phyloP scores from a whole-genome alignment of 2,888 invertebrate genomes.

The Drosophila incognita region DNA sequence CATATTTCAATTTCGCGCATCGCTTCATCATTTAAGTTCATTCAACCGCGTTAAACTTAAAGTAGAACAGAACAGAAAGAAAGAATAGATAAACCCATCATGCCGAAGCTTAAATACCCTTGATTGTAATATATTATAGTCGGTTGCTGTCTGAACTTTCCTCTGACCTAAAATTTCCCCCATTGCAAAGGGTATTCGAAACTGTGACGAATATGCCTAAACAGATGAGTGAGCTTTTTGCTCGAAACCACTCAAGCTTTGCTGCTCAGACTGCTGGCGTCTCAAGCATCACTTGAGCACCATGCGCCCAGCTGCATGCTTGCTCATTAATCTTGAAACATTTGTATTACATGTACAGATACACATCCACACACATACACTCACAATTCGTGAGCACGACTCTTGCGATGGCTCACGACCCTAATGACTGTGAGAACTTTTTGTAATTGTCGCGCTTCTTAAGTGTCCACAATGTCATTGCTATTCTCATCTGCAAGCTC shows the following conservation, averaged over 20 bases:
- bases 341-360: not conserved
- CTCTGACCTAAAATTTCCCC: not conserved
- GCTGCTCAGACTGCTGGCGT: slow-evolving; percentile 50
- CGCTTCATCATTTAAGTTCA: slow-evolving; percentile 41
- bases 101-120: not conserved
- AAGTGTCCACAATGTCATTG: slow-evolving; percentile 52
- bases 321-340: slow-evolving; percentile 32
- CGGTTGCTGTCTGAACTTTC: not conserved
- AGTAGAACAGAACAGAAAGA: not conserved
- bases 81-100: not conserved
- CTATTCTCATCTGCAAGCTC: slow-evolving; percentile 37
- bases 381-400: slow-evolving; percentile 68
- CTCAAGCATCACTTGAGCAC: slow-evolving; percentile 60
- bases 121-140: no score
- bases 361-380: not conserved
- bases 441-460: slow-evolving; percentile 46
- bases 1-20: not conserved
- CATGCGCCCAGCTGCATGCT: slow-evolving; percentile 34
- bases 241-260: slow-evolving; percentile 54
- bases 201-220: slow-evolving; percentile 1
- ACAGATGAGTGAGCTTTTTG: slow-evolving; percentile 38
- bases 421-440: slow-evolving; percentile 78
- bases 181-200: not conserved
- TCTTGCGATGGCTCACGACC: slow-evolving; percentile 63
- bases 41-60: slow-evolving; percentile 44